phyloP scores from a whole-genome alignment of 2,888 invertebrate genomes.

The Dromius quadrimaculatus region DNA sequence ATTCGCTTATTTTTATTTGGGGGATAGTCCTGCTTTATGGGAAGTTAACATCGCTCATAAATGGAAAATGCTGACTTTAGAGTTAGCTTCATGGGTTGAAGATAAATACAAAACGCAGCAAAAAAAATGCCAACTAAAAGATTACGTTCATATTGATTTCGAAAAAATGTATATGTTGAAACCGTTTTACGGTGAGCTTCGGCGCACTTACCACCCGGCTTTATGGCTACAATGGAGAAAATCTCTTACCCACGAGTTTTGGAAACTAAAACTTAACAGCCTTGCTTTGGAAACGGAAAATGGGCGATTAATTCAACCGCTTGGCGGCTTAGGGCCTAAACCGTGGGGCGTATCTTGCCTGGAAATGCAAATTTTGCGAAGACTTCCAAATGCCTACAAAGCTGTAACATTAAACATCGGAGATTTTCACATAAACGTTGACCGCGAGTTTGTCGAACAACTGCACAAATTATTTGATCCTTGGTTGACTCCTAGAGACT shows the following conservation, averaged over 20 bases:
- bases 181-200: slow-evolving; percentile 84
- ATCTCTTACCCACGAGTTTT: slow-evolving; percentile 76
- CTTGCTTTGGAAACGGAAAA: slow-evolving; percentile 73
- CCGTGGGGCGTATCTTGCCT: slow-evolving; percentile 67
- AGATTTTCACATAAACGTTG: slow-evolving; percentile 77
- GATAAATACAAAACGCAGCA: slow-evolving; percentile 80
- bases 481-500: slow-evolving; percentile 19
- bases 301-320: slow-evolving; percentile 61
- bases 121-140: slow-evolving; percentile 80
- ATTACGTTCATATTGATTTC: slow-evolving; percentile 84
- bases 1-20: slow-evolving; percentile 76
- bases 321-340: slow-evolving; percentile 60
- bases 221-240: slow-evolving; percentile 80
- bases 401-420: slow-evolving; percentile 74
- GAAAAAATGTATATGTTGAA: slow-evolving; percentile 89
- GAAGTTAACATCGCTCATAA: slow-evolving; percentile 83
- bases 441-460: slow-evolving; percentile 76
- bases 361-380: slow-evolving; percentile 71
- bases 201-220: slow-evolving; percentile 80
- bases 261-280: slow-evolving; percentile 76
- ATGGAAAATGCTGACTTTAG: slow-evolving; percentile 83
- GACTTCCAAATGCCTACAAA: slow-evolving; percentile 73
- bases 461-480: slow-evolving; percentile 71
- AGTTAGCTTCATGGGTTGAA: slow-evolving; percentile 84
- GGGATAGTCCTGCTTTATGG: slow-evolving; percentile 82